These are phyloP conservation scores for Lindbergichthys nudifrons DNA, from an alignment of 2,797 vertebrate genomes.

Conservation along the genomic window DNA sequence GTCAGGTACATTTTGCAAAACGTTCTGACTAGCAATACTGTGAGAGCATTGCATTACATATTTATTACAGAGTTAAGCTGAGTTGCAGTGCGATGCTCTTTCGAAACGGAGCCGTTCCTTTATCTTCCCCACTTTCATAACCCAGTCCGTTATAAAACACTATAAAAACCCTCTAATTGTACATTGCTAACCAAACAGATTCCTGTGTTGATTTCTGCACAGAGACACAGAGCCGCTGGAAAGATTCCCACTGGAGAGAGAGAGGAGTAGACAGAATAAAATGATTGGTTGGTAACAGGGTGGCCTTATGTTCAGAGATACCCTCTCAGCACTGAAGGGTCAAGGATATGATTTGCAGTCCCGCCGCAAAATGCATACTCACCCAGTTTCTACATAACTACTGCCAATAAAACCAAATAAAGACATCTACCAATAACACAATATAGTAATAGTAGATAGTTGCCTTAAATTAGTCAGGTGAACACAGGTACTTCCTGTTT, in stretches of 20 bases:
- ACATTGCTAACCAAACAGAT: constrained; percentile 62
- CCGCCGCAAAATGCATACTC: not conserved
- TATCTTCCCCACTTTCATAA: constrained; percentile 45
- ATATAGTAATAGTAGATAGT: not conserved
- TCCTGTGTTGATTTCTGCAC: constrained; percentile 59
- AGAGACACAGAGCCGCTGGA: constrained; percentile 57
- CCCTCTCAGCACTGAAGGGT: constrained; percentile 10
- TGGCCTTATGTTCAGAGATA: constrained; percentile 16
- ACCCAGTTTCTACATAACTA: not conserved
- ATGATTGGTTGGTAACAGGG: constrained; percentile 10
- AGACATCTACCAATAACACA: not conserved
- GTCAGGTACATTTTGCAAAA: too few species aligned
- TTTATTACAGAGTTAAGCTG: not conserved
- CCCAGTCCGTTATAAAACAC: constrained; percentile 49
- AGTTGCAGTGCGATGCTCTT: constrained; percentile 17
- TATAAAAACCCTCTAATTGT: constrained; percentile 59
- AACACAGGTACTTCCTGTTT: not conserved
- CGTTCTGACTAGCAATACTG: too few species aligned
- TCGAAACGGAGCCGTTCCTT: constrained; percentile 28
- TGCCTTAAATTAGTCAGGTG: not conserved
- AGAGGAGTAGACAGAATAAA: constrained; percentile 34
- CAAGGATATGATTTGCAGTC: constrained; percentile 29
- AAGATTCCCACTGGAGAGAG: constrained; percentile 37
- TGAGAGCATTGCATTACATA: too few species aligned
- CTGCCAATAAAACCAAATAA: constrained; percentile 7